Evolutionary conservation across 2,797 vertebrate species (phyloP).

Genomic region (Chaetophractus vellerosus): DNA sequence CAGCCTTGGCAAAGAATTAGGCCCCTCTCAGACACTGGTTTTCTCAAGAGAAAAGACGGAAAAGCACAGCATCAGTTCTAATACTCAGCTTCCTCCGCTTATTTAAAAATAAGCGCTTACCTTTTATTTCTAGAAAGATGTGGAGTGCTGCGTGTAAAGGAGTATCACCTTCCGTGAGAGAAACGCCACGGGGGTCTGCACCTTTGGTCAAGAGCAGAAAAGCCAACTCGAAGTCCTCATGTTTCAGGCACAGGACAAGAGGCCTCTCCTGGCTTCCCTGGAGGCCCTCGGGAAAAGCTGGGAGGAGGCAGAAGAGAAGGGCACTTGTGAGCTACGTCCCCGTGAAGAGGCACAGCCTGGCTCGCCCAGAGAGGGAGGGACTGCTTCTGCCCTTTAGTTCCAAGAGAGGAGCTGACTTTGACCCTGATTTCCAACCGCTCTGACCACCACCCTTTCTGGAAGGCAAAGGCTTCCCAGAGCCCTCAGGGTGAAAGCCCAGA

Average conservation of each 20-base stretch:
- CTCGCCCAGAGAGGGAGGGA: neutral
- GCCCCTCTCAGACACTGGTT: neutral
- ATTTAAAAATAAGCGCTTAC: constrained; percentile 79
- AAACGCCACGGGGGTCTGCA: constrained; percentile 86
- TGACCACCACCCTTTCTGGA: neutral
- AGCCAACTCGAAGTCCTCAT: constrained; percentile 87
- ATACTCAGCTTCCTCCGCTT: neutral
- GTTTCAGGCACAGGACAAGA: constrained; percentile 86
- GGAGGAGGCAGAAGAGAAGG: neutral
- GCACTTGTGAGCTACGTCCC: neutral
- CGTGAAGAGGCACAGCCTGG: neutral
- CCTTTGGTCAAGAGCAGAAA: constrained; percentile 89
- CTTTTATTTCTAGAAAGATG: constrained; percentile 88
- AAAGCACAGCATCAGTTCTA: neutral
- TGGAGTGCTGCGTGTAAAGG: constrained; percentile 91
- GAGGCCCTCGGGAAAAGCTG: constrained; percentile 88
- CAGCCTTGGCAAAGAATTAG: neutral
- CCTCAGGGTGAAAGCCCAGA: neutral
- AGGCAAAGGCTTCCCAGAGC: neutral
- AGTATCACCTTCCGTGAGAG: constrained; percentile 88
- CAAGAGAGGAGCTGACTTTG: neutral
- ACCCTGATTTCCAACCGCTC: neutral
- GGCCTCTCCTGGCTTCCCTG: constrained; percentile 83
- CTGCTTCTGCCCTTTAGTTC: neutral
- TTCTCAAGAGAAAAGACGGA: neutral